A percentile compares a stretch with the other conserved stretches of the same genome.
These are phyloP conservation scores for Piliocolobus tephrosceles DNA, from an alignment of 2,113 vertebrate species.

Conservation along the genomic window DNA sequence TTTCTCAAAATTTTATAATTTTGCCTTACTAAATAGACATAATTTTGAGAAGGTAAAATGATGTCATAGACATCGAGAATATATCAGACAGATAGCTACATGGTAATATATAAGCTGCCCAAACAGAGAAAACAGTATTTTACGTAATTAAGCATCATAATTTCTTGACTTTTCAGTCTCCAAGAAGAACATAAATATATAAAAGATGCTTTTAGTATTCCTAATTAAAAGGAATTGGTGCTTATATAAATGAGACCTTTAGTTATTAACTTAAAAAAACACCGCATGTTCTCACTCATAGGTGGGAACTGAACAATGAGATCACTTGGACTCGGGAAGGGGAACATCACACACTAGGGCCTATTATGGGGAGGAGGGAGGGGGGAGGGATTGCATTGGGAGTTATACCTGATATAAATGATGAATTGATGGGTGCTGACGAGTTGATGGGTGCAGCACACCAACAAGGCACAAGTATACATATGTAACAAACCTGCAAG, in stretches of 20 bases:
- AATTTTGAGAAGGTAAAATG: not conserved
- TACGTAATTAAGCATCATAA: rapidly evolving
- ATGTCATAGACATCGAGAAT: not conserved
- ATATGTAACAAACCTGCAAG: no score
- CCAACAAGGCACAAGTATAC: no score
- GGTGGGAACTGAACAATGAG: no score
- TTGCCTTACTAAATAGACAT: not conserved
- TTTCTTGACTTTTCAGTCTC: not conserved
- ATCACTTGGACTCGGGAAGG: no score
- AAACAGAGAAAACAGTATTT: not conserved
- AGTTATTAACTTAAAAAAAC: not conserved
- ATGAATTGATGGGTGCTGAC: no score
- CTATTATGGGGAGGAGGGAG: no score
- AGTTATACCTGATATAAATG: no score
- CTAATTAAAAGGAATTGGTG: not conserved
- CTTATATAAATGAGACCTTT: not conserved
- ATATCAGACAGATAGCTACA: not conserved
- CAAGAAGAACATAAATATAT: not conserved
- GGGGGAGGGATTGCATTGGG: no score
- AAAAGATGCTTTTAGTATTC: not conserved
- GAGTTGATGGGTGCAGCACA: no score
- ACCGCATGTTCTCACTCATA: no score
- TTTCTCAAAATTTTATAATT: not conserved
- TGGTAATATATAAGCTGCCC: rapidly evolving
- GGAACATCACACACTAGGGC: no score